Percentiles rank a stretch among this genome's conserved stretches.
Evolutionary conservation across 1,140 invertebrate genomes (phyloP).

Genomic region (Nephila pilipes): DNA sequence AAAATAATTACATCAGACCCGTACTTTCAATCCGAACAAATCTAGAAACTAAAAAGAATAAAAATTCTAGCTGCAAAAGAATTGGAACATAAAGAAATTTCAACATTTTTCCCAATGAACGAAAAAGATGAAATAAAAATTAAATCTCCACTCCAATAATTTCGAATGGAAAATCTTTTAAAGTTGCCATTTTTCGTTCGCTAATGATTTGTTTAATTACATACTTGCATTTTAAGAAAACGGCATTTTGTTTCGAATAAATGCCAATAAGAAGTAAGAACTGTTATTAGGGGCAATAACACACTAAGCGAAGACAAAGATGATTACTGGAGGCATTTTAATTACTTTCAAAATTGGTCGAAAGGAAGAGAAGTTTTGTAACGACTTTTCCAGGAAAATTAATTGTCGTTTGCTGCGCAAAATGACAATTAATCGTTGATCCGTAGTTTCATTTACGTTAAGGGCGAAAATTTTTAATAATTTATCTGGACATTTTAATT

Average conservation of each 20-base stretch:
- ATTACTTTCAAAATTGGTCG: constrained; percentile 68
- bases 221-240: constrained; percentile 62
- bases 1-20: constrained; percentile 67
- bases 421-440: constrained; percentile 74
- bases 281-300: constrained; percentile 68
- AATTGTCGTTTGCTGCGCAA: constrained; percentile 69
- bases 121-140: constrained; percentile 41
- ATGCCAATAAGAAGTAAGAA: constrained; percentile 73
- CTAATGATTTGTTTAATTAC: constrained; percentile 74
- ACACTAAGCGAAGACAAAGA: constrained; percentile 45
- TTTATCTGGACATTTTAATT: constrained; percentile 74
- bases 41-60: constrained; percentile 13
- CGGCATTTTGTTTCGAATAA: constrained; percentile 68
- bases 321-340: constrained; percentile 70
- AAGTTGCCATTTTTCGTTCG: constrained; percentile 60
- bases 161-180: constrained; percentile 69
- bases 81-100: constrained; percentile 27
- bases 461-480: constrained; percentile 72
- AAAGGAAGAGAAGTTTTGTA: constrained; percentile 64
- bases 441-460: constrained; percentile 69
- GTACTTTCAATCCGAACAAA: constrained; percentile 24
- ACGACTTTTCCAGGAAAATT: constrained; percentile 73
- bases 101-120: background rate
- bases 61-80: constrained; percentile 31
- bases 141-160: constrained; percentile 64